Evolutionary conservation across 2,113 vertebrate genomes (phyloP), one percentile per base, ranked within the genome.

Genomic region (Tamias sibiricus): DNA sequence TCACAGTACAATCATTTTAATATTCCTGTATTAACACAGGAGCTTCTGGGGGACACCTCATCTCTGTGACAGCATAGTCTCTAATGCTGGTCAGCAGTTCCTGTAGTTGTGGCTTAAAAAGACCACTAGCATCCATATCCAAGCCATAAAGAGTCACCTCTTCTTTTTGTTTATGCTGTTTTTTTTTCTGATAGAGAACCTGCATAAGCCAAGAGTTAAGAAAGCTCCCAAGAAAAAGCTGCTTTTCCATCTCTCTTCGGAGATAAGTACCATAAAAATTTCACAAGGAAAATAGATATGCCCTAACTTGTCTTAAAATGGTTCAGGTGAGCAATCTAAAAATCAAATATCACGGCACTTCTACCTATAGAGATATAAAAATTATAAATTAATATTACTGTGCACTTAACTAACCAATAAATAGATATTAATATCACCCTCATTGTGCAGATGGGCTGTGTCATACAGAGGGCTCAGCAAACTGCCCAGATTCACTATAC

Each of bases 241-340:
- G 8, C 35, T 74, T 89, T 90, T 54, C 22, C 16, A 30, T 14
- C 28, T 94, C 59, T 93, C 72, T 92, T 95, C 82, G 71, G 66
- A 69, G 47, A 93, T 1, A 52, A 77, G 76, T 69, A 47, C 49
- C 68, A 86, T 30, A 40, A 76, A 81, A 59, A 90, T 71, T 79
- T 95, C 85, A 82, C 6, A 95, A n/a, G 22, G 35, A 76, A 81
- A 92, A 76, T 19, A 83, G 16, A 54, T 19, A 79, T 47, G 19
- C 35, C 54, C 37, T 14, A 84, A 57, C 28, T 79, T 77, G 24
- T 87, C n/a, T 47, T 79, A 80, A 95, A 87, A 87, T 86, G 42
- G 59, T 96, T 95, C 86, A 91, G 52, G 92, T 59, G 47, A 86
- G 2, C 42, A 96, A 92, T 90, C 72, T 75, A 49, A 95, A 89